phyloP scores from a whole-genome alignment of 2,888 invertebrate genomes.

The Ichneumoninae sp. region DNA sequence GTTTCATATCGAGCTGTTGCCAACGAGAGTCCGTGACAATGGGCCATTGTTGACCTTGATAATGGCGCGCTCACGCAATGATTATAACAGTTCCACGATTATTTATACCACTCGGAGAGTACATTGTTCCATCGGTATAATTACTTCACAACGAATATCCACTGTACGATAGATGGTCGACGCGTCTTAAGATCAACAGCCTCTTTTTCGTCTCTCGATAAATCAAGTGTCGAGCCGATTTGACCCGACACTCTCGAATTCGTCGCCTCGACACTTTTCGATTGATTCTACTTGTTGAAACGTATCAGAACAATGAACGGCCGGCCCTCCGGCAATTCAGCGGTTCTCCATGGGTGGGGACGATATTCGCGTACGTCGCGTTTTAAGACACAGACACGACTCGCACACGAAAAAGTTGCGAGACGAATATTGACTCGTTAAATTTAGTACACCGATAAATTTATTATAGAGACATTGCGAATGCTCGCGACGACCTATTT shows the following conservation, averaged over 20 bases:
- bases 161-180: background rate
- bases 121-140: background rate
- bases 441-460: constrained; percentile 49
- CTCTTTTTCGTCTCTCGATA: background rate
- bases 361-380: constrained; percentile 41
- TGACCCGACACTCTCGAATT: background rate
- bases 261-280: constrained; percentile 13
- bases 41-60: constrained; percentile 41
- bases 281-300: constrained; percentile 40
- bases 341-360: constrained; percentile 21
- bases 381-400: background rate
- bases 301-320: constrained; percentile 22
- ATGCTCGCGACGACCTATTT: constrained; percentile 47
- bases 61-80: constrained; percentile 9
- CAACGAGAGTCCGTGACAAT: constrained; percentile 5
- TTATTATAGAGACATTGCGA: constrained; percentile 18
- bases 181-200: background rate
- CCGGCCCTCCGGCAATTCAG: constrained; percentile 23
- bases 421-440: constrained; percentile 56
- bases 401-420: background rate
- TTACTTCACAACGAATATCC: background rate
- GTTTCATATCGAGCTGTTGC: constrained; percentile 41
- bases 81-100: background rate
- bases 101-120: background rate
- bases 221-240: background rate